Evolutionary conservation across 2,888 invertebrate genomes (phyloP).

Genomic region (Lochmaea crataegi): DNA sequence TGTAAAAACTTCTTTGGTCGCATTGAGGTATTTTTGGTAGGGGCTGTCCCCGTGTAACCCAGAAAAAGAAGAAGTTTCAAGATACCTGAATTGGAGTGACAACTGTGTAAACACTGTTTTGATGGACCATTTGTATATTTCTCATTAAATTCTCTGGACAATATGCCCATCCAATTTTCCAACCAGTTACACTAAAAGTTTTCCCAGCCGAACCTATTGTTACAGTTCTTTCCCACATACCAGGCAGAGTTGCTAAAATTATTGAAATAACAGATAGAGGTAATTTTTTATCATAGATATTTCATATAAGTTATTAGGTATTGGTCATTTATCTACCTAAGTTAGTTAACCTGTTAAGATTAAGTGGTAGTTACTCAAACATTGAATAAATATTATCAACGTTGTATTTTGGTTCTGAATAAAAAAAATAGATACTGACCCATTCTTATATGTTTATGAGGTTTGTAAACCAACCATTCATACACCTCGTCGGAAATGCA

Average conservation of each 20-base stretch:
- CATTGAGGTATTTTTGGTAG: too few relatives aligned
- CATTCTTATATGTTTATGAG: constrained; percentile 87
- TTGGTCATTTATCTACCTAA: too few relatives aligned
- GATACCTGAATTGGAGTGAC: constrained; percentile 86
- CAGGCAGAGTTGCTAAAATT: constrained; percentile 72
- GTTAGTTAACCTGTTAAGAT: too few relatives aligned
- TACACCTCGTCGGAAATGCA: constrained; percentile 98
- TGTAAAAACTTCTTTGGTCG: too few relatives aligned
- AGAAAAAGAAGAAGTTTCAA: not conserved
- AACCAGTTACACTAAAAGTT: constrained; percentile 97
- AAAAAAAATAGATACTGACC: constrained; percentile 68
- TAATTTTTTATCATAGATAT: too few relatives aligned
- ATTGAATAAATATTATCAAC: too few relatives aligned
- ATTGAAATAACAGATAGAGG: not conserved
- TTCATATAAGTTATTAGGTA: too few relatives aligned
- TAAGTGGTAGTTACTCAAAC: too few relatives aligned
- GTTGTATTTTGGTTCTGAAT: not conserved
- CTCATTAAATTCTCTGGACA: constrained; percentile 84
- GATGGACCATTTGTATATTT: constrained; percentile 90
- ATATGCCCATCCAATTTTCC: constrained; percentile 98
- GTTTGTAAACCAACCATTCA: constrained; percentile 94
- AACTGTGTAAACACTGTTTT: constrained; percentile 94
- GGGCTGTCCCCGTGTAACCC: too few relatives aligned
- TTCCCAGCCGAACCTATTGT: constrained; percentile 98
- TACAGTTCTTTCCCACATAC: constrained; percentile 98